These are phyloP conservation scores for Dromococcyx pavoninus DNA, from an alignment of 2,797 vertebrate species.

Conservation along the genomic window DNA sequence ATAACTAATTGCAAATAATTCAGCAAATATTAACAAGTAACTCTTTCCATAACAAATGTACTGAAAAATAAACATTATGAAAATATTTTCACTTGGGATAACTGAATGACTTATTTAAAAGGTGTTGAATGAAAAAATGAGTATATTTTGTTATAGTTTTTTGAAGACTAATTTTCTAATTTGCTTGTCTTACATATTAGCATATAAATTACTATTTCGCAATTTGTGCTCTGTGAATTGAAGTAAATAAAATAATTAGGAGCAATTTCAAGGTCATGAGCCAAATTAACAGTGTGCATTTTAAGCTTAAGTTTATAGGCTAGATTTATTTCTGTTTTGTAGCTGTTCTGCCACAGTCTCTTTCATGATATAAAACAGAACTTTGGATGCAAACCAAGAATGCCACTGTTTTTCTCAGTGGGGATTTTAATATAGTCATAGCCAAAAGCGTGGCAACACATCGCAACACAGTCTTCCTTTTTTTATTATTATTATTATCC, in stretches of 20 bases:
- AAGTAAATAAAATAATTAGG: slow-evolving; percentile 62
- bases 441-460: neutral
- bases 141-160: neutral
- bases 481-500: neutral
- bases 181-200: slow-evolving; percentile 36
- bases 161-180: slow-evolving; percentile 29
- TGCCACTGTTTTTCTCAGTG: neutral
- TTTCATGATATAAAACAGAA: slow-evolving; percentile 50
- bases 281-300: neutral
- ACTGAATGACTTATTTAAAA: slow-evolving; percentile 16
- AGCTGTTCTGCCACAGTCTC: slow-evolving; percentile 6
- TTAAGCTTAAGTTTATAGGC: neutral
- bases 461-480: neutral
- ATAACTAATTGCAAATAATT: slow-evolving; percentile 20
- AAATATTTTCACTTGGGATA: neutral
- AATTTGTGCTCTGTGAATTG: slow-evolving; percentile 24
- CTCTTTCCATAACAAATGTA: neutral
- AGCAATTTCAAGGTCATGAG: slow-evolving; percentile 9
- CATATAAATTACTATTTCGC: slow-evolving; percentile 52
- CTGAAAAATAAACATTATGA: neutral
- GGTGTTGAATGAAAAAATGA: neutral
- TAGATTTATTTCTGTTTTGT: slow-evolving; percentile 25
- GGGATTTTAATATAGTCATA: slow-evolving; percentile 7
- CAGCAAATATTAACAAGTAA: neutral
- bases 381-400: slow-evolving; percentile 63